Evolutionary conservation across 2,797 vertebrate genomes (phyloP).

Genomic region (Lagodon rhomboides): DNA sequence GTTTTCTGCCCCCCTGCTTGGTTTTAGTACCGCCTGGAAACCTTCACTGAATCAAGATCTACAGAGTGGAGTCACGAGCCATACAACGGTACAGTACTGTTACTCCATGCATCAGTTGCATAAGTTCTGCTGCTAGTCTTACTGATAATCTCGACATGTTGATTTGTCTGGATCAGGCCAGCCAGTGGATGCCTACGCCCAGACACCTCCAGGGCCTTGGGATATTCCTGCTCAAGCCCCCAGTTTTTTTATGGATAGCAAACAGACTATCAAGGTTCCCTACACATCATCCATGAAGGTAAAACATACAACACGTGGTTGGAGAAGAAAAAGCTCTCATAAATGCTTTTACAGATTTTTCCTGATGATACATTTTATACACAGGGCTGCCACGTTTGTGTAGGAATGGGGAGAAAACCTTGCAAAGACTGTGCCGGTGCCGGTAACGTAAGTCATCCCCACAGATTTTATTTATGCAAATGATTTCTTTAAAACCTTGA

Average conservation of each 20-base stretch:
- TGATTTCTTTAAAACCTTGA: neutral
- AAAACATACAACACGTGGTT: conserved; percentile 8
- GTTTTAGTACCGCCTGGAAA: conserved; percentile 87
- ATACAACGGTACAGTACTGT: conserved; percentile 56
- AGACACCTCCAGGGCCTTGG: conserved; percentile 84
- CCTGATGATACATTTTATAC: conserved; percentile 29
- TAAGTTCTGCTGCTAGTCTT: neutral
- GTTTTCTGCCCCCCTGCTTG: neutral
- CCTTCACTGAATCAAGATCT: conserved; percentile 81
- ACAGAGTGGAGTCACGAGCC: conserved; percentile 78
- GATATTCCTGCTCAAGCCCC: conserved; percentile 74
- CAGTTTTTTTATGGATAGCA: conserved; percentile 73
- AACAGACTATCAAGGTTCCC: conserved; percentile 81
- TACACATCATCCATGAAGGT: conserved; percentile 87
- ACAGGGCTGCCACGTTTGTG: conserved; percentile 83
- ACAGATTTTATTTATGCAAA: neutral
- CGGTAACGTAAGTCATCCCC: conserved; percentile 84
- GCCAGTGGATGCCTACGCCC: conserved; percentile 81
- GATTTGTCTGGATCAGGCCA: conserved; percentile 76
- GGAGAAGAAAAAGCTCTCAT: neutral
- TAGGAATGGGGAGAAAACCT: conserved; percentile 79
- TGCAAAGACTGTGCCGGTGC: conserved; percentile 82
- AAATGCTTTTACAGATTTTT: neutral
- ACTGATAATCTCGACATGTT: conserved; percentile 1
- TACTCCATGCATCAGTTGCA: neutral